These are phyloP conservation scores for Falcaria lacertinaria DNA, from an alignment of 2,888 invertebrate species.

Conservation along the genomic window DNA sequence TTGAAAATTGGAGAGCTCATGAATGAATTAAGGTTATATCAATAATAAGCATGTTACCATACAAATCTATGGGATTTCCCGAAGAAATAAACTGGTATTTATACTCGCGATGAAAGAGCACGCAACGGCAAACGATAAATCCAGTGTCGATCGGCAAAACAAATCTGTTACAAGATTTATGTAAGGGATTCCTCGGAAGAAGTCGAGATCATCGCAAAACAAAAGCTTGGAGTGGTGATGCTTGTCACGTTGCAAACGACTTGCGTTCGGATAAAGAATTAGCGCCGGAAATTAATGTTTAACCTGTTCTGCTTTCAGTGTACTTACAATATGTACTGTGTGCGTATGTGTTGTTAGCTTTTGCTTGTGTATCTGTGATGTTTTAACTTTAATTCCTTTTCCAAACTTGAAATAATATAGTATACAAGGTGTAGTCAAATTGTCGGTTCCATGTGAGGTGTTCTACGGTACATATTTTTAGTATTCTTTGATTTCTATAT, in stretches of 20 bases:
- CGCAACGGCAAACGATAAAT: conserved; percentile 35
- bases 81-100: conserved; percentile 1
- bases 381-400: too few relatives aligned
- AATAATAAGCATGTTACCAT: not conserved
- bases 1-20: too few relatives aligned
- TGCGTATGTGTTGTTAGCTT: not conserved
- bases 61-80: not conserved
- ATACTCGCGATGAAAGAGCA: conserved; percentile 6
- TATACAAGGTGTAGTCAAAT: too few relatives aligned
- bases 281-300: not conserved
- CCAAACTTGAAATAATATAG: too few relatives aligned
- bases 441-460: too few relatives aligned
- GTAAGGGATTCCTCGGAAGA: conserved; percentile 6
- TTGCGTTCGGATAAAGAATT: not conserved
- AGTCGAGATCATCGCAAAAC: not conserved
- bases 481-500: too few relatives aligned
- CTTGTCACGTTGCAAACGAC: not conserved
- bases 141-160: conserved; percentile 26
- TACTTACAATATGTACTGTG: too few relatives aligned
- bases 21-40: too few relatives aligned
- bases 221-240: not conserved
- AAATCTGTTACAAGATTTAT: conserved; percentile 37
- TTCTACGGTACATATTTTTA: too few relatives aligned
- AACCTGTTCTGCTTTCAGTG: not conserved
- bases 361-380: too few relatives aligned